phyloP scores from a whole-genome alignment of 2,113 vertebrate species.

The Lophotis ruficrista region DNA sequence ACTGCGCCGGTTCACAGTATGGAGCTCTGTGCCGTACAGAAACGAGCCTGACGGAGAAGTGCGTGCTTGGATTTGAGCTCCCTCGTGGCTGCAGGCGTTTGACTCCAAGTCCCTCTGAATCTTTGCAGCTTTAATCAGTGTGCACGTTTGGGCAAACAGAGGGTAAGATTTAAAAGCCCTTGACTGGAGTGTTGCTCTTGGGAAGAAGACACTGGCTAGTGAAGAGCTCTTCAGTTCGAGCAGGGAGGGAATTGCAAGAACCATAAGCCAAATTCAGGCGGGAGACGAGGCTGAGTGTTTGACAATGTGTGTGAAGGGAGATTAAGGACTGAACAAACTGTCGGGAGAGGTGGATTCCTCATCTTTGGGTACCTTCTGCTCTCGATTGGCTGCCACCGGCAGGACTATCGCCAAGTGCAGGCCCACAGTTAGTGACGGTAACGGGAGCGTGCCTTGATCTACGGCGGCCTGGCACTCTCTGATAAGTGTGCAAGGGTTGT shows the following conservation, averaged over 20 bases:
- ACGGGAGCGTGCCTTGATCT: background rate
- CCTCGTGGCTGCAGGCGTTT: background rate
- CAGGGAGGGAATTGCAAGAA: background rate
- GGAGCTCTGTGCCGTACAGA: background rate
- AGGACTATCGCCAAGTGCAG: background rate
- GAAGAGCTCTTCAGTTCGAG: background rate
- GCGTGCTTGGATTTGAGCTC: background rate
- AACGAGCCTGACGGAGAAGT: background rate
- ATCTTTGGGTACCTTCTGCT: background rate
- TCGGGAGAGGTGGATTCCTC: background rate
- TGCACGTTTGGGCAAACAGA: background rate
- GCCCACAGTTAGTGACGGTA: rapidly evolving
- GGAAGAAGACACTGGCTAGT: background rate
- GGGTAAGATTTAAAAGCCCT: background rate
- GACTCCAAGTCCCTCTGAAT: background rate
- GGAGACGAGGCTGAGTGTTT: background rate
- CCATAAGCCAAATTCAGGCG: background rate
- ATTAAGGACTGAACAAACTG: background rate
- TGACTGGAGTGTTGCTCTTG: background rate
- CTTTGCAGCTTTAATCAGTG: background rate
- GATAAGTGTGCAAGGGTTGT: background rate
- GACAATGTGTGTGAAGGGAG: background rate
- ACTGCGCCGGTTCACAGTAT: rapidly evolving
- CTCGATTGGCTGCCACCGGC: background rate
- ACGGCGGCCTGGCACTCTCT: background rate